Evolutionary conservation across 2,888 invertebrate species (phyloP), one percentile per base, ranked within the genome.

Genomic region (Arctia plantaginis): DNA sequence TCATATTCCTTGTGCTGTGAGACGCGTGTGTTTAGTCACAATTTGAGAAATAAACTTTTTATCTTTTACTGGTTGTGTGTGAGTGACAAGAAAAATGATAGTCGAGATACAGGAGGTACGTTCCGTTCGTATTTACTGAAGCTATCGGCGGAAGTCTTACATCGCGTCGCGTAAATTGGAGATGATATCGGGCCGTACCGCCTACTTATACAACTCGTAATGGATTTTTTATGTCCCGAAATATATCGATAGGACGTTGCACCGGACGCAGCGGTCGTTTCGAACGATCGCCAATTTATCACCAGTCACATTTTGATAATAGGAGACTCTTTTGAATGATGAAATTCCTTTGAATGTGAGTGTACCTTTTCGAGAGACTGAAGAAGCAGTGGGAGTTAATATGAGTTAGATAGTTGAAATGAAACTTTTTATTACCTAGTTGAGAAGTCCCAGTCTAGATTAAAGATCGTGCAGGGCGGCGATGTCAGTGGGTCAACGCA

Each of bases 401-500:
- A 78, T 77, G 35, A 71, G 55, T 71, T 69, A 66, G 68, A 81
- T 77, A 74, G 75, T 82, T 76, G 6, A 62, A 30, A 78, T 75
- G 66, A 80, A 86, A 81, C 69, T 83, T 85, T 83, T 84, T 81
- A 85, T 85, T 84, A 77, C 80, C 80, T 85, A 87, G 84, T 90
- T 90, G 84, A 88, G 83, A 89, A 90, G 87, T 87, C 90, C 87
- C 86, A 87, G 90, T 92, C 86, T 90, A 91, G 93, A 93, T 94
- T 92, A 94, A 94, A 94, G 94, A 94, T 94, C 96, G 95, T 93
- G 91, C 93, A 93, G 93, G 92, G 90, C 90, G 87, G 86, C 89
- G 91, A 90, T 94, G 94, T 94, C 94, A 95, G 94, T 95, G 93
- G 95, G 95, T 95, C 95, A 93, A 93, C 93, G 94, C 94, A 94